These are phyloP conservation scores for Drosophila grimshawi DNA, from an alignment of 1,140 invertebrate genomes.

Conservation along the genomic window DNA sequence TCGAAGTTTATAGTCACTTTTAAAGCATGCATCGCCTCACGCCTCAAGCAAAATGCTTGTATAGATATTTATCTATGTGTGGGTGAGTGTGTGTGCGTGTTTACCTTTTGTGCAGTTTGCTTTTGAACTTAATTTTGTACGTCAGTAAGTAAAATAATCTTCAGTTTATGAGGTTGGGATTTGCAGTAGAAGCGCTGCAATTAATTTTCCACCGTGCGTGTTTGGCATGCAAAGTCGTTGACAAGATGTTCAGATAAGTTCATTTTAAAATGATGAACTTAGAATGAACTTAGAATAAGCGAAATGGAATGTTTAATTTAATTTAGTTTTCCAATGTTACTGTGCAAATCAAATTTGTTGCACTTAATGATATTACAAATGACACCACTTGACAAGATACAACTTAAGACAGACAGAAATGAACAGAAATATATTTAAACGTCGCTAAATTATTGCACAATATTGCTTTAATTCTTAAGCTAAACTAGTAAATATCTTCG, in stretches of 20 bases:
- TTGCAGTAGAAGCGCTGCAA: slow-evolving; percentile 69
- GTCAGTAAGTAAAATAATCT: slow-evolving; percentile 61
- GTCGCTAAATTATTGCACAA: too few relatives aligned
- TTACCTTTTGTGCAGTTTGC: slow-evolving; percentile 42
- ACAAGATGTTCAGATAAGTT: background rate
- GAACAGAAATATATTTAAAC: too few relatives aligned
- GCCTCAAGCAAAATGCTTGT: background rate
- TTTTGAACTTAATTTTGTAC: slow-evolving; percentile 2
- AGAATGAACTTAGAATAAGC: background rate
- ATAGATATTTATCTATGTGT: background rate
- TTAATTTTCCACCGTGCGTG: slow-evolving; percentile 73
- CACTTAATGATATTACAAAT: slow-evolving; percentile 11
- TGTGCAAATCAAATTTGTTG: slow-evolving; percentile 31
- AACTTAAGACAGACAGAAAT: background rate
- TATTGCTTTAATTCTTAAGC: too few relatives aligned
- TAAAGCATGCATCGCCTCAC: background rate
- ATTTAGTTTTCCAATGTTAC: slow-evolving; percentile 3
- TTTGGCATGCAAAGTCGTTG: slow-evolving; percentile 57
- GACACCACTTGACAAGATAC: background rate
- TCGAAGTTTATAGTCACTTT: slow-evolving; percentile 49
- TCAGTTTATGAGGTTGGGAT: slow-evolving; percentile 74
- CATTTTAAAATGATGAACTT: too few relatives aligned
- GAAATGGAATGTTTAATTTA: slow-evolving; percentile 7
- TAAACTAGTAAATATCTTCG: too few relatives aligned
- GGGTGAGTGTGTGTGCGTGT: background rate